Evolutionary conservation across 2,797 vertebrate species (phyloP).

Genomic region (Capromys pilorides): DNA sequence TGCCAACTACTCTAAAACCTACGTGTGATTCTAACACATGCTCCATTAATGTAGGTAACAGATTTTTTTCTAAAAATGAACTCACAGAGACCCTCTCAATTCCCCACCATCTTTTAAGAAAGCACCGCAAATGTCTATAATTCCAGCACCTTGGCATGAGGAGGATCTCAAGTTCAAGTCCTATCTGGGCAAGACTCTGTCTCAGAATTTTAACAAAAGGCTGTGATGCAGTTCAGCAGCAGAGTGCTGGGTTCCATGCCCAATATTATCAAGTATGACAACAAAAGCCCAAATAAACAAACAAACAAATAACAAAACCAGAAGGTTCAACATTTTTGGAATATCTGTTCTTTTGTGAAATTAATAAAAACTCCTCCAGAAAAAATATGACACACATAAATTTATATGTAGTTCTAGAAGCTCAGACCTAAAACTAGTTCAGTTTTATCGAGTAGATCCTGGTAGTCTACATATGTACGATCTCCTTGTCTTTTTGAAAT

Average conservation of each 20-base stretch:
- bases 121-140: not conserved
- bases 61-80: conserved; percentile 50
- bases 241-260: not conserved
- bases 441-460: conserved; percentile 4
- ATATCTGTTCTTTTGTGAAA: not conserved
- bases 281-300: not conserved
- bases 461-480: not conserved
- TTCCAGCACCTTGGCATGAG: not conserved
- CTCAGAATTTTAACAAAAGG: not conserved
- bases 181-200: not conserved
- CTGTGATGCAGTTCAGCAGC: not conserved
- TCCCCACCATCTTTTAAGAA: not conserved
- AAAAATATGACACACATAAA: not conserved
- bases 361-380: not conserved
- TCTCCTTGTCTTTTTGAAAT: not conserved
- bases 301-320: not conserved
- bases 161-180: not conserved
- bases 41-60: not conserved
- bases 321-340: not conserved
- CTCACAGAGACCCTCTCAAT: not conserved
- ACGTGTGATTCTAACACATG: conserved; percentile 14
- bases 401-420: not conserved
- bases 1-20: conserved; percentile 1
- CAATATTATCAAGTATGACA: not conserved
- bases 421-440: not conserved